Evolutionary conservation across 2,888 invertebrate genomes (phyloP).

Genomic region (Nomada lathburiana): DNA sequence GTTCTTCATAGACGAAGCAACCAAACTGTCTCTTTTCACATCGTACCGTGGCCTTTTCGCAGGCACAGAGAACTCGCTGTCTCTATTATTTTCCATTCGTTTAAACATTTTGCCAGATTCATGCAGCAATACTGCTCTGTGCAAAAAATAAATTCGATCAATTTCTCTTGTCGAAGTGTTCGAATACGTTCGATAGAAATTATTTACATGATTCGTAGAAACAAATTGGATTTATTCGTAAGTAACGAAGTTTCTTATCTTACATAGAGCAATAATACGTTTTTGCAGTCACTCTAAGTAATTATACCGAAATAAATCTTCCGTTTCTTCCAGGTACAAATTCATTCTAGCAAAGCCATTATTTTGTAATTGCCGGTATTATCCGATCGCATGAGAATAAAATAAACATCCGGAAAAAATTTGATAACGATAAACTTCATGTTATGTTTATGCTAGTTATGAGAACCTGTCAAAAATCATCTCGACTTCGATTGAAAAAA

Average conservation of each 20-base stretch:
- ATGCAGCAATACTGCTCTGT: background rate
- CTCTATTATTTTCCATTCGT: constrained; percentile 62
- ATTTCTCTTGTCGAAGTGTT: background rate
- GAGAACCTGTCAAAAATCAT: background rate
- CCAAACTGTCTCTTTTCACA: constrained; percentile 6
- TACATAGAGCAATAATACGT: background rate
- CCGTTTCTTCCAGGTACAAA: background rate
- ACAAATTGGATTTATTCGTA: background rate
- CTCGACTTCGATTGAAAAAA: background rate
- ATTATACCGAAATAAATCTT: background rate
- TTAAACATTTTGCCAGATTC: constrained; percentile 67
- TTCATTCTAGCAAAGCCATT: constrained; percentile 7
- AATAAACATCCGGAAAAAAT: background rate
- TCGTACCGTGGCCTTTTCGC: constrained; percentile 70
- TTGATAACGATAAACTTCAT: background rate
- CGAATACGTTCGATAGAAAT: background rate
- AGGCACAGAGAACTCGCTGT: constrained; percentile 56
- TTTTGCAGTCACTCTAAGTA: background rate
- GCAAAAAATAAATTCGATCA: background rate
- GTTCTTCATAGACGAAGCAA: background rate
- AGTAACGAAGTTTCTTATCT: background rate
- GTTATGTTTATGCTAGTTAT: background rate
- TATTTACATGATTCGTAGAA: constrained; percentile 2
- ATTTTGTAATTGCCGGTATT: background rate
- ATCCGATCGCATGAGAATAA: background rate